A percentile compares a stretch with the other conserved stretches of the same genome.
Evolutionary conservation across 2,797 vertebrate genomes (phyloP).

Genomic region (Gila robusta): DNA sequence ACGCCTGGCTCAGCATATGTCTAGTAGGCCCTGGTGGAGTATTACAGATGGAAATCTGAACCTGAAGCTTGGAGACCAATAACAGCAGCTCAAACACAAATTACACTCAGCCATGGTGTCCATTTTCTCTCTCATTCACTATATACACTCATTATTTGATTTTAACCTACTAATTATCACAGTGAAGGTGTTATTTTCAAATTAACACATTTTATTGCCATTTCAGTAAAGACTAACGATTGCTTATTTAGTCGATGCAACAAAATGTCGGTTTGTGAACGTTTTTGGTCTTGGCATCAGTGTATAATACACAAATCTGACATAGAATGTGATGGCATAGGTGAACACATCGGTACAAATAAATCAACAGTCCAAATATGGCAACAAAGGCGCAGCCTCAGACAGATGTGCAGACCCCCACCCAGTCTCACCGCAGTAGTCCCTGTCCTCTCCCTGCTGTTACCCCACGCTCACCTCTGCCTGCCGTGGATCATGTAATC

Average conservation of each 20-base stretch:
- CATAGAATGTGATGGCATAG: constrained; percentile 25
- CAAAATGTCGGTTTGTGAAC: background rate
- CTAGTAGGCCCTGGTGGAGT: constrained; percentile 55
- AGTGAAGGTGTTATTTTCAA: background rate
- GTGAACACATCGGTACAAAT: constrained; percentile 27
- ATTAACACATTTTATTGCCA: background rate
- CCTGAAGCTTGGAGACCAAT: constrained; percentile 66
- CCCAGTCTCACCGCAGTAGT: constrained; percentile 50
- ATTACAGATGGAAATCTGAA: constrained; percentile 63
- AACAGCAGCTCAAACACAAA: constrained; percentile 55
- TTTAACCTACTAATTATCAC: background rate
- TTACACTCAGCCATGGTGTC: constrained; percentile 23
- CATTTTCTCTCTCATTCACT: constrained; percentile 4
- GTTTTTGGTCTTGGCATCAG: background rate
- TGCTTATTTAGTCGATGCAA: background rate
- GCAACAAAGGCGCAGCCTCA: constrained; percentile 13
- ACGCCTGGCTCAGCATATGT: background rate
- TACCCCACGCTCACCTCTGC: constrained; percentile 79
- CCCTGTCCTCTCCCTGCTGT: constrained; percentile 30
- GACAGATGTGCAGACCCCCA: constrained; percentile 44
- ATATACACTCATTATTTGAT: constrained; percentile 20
- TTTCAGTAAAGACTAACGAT: background rate
- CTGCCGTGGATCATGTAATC: constrained; percentile 77
- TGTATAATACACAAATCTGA: constrained; percentile 2
- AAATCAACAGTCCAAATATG: background rate